Evolutionary conservation across 2,113 vertebrate species (phyloP).

Genomic region (Nansenia antarctica): DNA sequence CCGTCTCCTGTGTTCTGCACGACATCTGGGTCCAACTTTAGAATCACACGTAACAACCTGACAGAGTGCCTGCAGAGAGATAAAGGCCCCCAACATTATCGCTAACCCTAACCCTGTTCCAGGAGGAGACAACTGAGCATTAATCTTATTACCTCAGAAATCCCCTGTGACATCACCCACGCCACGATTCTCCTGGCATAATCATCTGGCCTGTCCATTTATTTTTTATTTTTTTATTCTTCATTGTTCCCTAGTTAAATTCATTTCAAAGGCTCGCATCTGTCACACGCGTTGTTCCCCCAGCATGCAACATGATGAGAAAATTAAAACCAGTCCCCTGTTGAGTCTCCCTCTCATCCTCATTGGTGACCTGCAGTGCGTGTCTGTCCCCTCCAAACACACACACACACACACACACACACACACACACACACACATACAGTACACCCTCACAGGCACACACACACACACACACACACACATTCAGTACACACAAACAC

Average conservation of each 20-base stretch:
- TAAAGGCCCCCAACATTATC: constrained; percentile 5
- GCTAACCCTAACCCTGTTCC: no score
- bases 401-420: no score
- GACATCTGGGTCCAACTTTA: no score
- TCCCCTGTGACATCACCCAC: constrained; percentile 31
- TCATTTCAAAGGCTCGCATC: background rate
- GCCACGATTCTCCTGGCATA: constrained; percentile 27
- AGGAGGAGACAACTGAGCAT: constrained; percentile 9
- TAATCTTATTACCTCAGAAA: constrained; percentile 44
- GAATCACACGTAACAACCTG: background rate
- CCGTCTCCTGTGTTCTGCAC: no score
- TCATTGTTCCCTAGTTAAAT: constrained; percentile 4
- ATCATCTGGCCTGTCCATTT: no score
- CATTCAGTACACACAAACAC: no score
- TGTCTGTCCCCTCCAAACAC: constrained; percentile 15
- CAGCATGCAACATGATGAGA: constrained; percentile 1
- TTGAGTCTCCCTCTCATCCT: background rate
- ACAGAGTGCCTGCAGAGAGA: constrained; percentile 15
- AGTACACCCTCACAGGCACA: no score
- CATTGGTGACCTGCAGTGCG: background rate
- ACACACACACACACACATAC: no score
- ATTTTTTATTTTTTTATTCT: background rate
- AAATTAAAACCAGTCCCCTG: constrained; percentile 2
- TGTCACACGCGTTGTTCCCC: constrained; percentile 16
- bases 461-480: no score